Conservation (phyloP, 1,140 invertebrate genomes). For the Drosophila pruinosa region DNA sequence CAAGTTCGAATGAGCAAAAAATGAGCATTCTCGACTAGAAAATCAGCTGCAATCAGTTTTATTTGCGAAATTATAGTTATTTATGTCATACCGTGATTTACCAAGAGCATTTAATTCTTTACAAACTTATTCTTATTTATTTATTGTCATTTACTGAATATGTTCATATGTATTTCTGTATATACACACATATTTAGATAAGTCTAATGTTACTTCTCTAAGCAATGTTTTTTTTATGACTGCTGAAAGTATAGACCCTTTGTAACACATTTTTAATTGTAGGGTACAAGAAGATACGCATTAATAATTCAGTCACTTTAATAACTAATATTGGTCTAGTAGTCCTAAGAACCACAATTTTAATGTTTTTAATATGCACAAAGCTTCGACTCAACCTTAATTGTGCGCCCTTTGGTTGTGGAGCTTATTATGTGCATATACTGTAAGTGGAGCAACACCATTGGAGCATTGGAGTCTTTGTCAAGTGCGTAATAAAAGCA, state of each 20-base stretch:
- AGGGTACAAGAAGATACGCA: constrained; percentile 33
- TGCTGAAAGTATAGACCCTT: neutral
- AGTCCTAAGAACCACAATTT: constrained; percentile 29
- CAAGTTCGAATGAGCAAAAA: neutral
- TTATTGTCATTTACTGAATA: too few species aligned
- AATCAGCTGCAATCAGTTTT: too few species aligned
- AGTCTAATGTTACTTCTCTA: too few species aligned
- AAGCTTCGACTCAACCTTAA: constrained; percentile 34
- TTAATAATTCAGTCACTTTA: constrained; percentile 59
- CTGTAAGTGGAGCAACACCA: neutral
- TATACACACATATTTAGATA: too few species aligned
- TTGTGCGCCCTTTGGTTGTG: neutral
- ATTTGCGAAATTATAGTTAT: too few species aligned
- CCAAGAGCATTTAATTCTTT: too few species aligned
- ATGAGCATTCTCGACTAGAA: neutral
- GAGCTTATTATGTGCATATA: neutral
- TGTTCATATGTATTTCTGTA: too few species aligned
- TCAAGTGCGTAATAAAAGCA: neutral
- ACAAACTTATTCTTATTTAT: too few species aligned
- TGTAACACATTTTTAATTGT: constrained; percentile 13
- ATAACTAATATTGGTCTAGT: constrained; percentile 35
- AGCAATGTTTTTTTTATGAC: too few species aligned
- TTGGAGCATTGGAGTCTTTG: neutral
- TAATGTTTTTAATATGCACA: constrained; percentile 57
- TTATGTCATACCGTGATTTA: too few species aligned